A percentile compares a stretch with the other conserved stretches of the same genome.
These are phyloP conservation scores for Neopipo cinnamomea DNA, from an alignment of 2,113 vertebrate species.

Conservation along the genomic window DNA sequence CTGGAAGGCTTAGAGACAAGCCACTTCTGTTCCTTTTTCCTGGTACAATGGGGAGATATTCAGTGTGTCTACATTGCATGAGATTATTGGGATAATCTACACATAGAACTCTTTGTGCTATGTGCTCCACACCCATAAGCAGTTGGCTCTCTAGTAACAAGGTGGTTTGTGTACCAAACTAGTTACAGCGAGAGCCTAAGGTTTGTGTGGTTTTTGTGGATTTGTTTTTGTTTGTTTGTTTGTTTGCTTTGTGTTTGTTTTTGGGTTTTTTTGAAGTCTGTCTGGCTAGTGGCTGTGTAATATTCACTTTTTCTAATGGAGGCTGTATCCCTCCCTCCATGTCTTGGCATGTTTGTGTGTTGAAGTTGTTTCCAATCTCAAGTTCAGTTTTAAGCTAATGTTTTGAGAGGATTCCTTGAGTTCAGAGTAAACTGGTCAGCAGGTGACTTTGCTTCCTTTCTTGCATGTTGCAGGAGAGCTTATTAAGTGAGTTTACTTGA, in stretches of 20 bases:
- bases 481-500: not conserved
- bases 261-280: not conserved
- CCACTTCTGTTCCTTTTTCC: not conserved
- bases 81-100: not conserved
- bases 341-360: not conserved
- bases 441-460: not conserved
- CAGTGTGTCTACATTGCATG: not conserved
- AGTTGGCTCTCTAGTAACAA: not conserved
- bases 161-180: slow-evolving; percentile 24
- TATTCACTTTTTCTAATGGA: not conserved
- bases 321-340: not conserved
- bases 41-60: not conserved
- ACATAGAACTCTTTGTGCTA: not conserved
- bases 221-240: not conserved
- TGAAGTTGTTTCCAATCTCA: not conserved
- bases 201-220: not conserved
- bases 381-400: not conserved
- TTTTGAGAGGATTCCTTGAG: not conserved
- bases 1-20: not conserved
- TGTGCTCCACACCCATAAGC: not conserved
- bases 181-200: not conserved
- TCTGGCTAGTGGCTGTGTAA: not conserved
- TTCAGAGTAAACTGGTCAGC: not conserved
- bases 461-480: not conserved
- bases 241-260: not conserved